Evolutionary conservation across 1,140 invertebrate species (phyloP), one percentile per base, ranked within the genome.

Genomic region (Danaus plexippus): DNA sequence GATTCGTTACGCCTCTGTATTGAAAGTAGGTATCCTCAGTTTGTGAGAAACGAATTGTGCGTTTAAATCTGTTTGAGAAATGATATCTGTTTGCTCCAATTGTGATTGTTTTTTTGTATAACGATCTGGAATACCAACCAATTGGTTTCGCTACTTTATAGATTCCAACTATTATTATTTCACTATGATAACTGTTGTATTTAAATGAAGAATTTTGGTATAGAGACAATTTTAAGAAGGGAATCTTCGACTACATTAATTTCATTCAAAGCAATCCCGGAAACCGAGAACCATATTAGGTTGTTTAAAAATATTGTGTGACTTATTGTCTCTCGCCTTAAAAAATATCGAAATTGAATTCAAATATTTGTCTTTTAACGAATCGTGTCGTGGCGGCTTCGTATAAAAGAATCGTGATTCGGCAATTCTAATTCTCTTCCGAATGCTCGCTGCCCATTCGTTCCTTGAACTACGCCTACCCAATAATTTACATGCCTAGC

Each of bases 361-460:
- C 73, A 82, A 84, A 85, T 80, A 85, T 86, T 86, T 86, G 83
- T 85, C 83, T 86, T 75, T 63, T 86, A 86, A 86, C 83, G 83
- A 84, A 84, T 86, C 83, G 80, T 84, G 77, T 83, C 80, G 75
- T 67, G 80, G 67, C 78, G 78, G 81, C 70, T 51, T 65, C 66
- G 57, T 54, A 61, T 82, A 81, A 87, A 85, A 87, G 83, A 77
- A 60, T 72, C 74, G 75, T 87, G 83, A 87, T 87, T 85, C 83
- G 81, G 80, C 83, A 73, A 69, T 78, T 79, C 74, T 67, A 74
- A 73, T 74, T 70, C 77, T 73, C 77, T 80, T 83, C 68, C 81
- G 63, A 85, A 85, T 84, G 79, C 80, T 78, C 76, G 80, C 76
- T 84, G 81, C 81, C 81, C 80, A 87, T 87, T 85, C 80, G 84